These are phyloP conservation scores for Copidosoma aretas DNA, from an alignment of 2,888 invertebrate genomes.

Conservation along the genomic window DNA sequence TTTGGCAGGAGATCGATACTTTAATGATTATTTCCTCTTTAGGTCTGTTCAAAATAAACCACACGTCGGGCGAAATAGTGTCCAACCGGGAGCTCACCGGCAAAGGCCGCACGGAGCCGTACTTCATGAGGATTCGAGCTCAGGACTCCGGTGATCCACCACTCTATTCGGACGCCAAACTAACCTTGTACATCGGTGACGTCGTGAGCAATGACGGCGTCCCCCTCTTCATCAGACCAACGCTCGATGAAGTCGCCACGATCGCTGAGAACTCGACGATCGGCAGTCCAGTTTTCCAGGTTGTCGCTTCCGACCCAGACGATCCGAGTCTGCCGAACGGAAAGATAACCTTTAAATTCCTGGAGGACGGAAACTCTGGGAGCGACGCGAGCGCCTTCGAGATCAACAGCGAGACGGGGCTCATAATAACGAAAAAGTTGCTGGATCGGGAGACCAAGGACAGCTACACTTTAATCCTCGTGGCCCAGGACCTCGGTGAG, in stretches of 20 bases:
- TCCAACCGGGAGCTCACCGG: slow-evolving; percentile 74
- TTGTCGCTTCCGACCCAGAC: slow-evolving; percentile 79
- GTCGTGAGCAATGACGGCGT: slow-evolving; percentile 83
- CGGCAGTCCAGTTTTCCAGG: slow-evolving; percentile 78
- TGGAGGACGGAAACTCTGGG: slow-evolving; percentile 69
- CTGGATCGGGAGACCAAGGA: slow-evolving; percentile 79
- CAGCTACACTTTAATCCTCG: slow-evolving; percentile 77
- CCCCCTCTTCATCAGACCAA: slow-evolving; percentile 76
- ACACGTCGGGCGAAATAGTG: slow-evolving; percentile 71
- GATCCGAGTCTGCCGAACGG: slow-evolving; percentile 79
- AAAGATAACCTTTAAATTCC: slow-evolving; percentile 73
- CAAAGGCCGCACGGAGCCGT: slow-evolving; percentile 78
- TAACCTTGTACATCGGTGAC: slow-evolving; percentile 77
- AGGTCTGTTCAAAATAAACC: slow-evolving; percentile 75
- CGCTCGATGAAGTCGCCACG: slow-evolving; percentile 72
- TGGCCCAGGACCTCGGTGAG: slow-evolving; percentile 79
- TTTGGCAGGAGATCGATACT: too few relatives aligned
- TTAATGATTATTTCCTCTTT: slow-evolving; percentile 39
- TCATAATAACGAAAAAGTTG: slow-evolving; percentile 73
- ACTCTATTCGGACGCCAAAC: slow-evolving; percentile 69
- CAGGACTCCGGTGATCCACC: slow-evolving; percentile 72
- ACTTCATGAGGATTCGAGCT: slow-evolving; percentile 72
- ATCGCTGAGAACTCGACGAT: slow-evolving; percentile 78
- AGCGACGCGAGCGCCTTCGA: slow-evolving; percentile 57
- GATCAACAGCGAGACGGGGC: slow-evolving; percentile 67